Evolutionary conservation across 2,888 invertebrate genomes (phyloP).

Genomic region (Encarsia formosa): DNA sequence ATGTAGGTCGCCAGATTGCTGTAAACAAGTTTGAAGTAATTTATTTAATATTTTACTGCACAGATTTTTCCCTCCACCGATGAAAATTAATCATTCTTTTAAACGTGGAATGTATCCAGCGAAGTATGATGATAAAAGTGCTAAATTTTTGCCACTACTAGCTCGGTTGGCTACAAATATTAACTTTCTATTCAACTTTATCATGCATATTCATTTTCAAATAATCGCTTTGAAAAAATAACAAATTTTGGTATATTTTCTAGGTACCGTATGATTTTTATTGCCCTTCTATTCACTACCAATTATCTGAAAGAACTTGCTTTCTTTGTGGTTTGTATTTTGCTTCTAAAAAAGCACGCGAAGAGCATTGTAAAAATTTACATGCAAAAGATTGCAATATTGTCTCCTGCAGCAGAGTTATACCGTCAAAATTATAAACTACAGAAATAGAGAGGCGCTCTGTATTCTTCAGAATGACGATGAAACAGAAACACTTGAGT

Average conservation of each 20-base stretch:
- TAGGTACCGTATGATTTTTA: neutral
- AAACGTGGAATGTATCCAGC: neutral
- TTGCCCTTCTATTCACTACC: neutral
- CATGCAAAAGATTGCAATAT: neutral
- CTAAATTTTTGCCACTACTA: neutral
- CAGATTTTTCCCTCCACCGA: neutral
- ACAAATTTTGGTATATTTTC: too few relatives aligned
- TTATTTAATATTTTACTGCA: neutral
- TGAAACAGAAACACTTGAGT: neutral
- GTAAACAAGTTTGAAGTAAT: neutral
- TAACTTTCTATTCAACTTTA: too few relatives aligned
- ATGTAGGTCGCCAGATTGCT: neutral
- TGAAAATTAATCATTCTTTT: neutral
- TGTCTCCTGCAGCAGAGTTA: neutral
- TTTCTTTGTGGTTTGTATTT: neutral
- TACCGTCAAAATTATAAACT: neutral
- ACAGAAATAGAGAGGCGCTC: neutral
- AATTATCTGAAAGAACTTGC: neutral
- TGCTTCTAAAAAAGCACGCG: neutral
- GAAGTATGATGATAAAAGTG: neutral
- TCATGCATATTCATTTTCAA: too few relatives aligned
- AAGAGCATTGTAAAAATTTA: neutral
- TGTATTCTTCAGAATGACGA: neutral
- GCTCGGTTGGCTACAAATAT: neutral
- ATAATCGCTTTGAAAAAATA: too few relatives aligned